phyloP scores from a whole-genome alignment of 2,797 vertebrate genomes.

The Coregonus sp. region DNA sequence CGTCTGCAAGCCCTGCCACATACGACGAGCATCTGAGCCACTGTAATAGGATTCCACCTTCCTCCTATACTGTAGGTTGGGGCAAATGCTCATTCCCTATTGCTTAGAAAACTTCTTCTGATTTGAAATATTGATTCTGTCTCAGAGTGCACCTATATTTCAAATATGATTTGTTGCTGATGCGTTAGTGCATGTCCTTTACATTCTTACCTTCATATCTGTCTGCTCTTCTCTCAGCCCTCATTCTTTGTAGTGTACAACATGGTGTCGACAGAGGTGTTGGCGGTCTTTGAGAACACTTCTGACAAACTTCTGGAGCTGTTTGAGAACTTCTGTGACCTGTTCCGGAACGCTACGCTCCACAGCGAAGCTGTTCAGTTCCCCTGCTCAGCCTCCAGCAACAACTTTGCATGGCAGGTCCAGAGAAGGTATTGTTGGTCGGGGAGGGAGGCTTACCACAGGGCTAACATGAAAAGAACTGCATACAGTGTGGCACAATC shows the following conservation, averaged over 20 bases:
- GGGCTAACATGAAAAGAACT: neutral
- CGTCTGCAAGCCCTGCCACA: no score
- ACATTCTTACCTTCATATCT: conserved; percentile 42
- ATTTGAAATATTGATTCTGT: neutral
- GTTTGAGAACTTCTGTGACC: conserved; percentile 98
- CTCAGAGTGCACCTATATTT: neutral
- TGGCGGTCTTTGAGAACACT: conserved; percentile 97
- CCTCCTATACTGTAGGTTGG: no score
- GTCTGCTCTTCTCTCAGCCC: conserved; percentile 70
- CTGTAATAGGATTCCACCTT: no score
- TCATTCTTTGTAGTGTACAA: conserved; percentile 99
- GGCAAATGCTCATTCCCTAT: no score
- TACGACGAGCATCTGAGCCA: no score
- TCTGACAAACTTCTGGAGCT: conserved; percentile 95
- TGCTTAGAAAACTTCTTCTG: no score
- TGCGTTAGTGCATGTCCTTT: neutral
- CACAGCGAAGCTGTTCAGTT: conserved; percentile 98
- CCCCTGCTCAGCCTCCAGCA: conserved; percentile 97
- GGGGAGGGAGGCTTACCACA: conserved; percentile 26
- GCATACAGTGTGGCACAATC: neutral
- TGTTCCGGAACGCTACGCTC: conserved; percentile 94
- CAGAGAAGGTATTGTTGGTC: conserved; percentile 85
- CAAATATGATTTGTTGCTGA: neutral
- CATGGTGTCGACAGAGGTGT: conserved; percentile 97
- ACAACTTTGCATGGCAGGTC: conserved; percentile 97